Evolutionary conservation across 2,888 invertebrate genomes (phyloP).

Genomic region (Stegophylla sp.): DNA sequence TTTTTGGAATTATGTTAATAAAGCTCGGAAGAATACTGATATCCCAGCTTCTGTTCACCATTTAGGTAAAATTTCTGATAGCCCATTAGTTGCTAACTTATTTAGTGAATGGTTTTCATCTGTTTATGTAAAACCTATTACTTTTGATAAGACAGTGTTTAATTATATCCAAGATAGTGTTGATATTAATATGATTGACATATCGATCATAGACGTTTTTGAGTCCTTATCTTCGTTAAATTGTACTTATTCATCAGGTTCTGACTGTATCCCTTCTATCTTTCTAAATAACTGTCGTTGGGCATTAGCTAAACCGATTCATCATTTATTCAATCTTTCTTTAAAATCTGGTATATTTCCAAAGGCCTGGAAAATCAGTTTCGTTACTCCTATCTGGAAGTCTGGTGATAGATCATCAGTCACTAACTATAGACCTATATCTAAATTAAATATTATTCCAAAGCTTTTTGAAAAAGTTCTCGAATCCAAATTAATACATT

Average conservation of each 20-base stretch:
- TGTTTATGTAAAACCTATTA: slow-evolving; percentile 1
- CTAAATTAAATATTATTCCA: too few species aligned
- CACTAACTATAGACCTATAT: too few species aligned
- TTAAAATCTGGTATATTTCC: too few species aligned
- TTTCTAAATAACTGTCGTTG: neutral
- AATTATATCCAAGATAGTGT: slow-evolving; percentile 3
- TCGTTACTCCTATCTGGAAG: too few species aligned
- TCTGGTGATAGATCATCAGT: too few species aligned
- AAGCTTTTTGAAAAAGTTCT: too few species aligned
- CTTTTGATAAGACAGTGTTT: neutral
- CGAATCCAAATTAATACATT: too few species aligned
- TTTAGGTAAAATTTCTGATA: neutral
- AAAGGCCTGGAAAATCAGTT: too few species aligned
- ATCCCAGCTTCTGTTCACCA: neutral
- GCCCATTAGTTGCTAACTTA: neutral
- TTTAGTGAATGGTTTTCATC: too few species aligned
- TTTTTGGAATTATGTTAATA: slow-evolving; percentile 1
- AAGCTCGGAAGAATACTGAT: neutral
- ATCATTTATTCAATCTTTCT: too few species aligned
- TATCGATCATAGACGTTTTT: neutral
- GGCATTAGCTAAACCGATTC: slow-evolving; percentile 3
- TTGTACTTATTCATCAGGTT: neutral
- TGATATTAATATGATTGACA: neutral
- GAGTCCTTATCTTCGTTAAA: neutral
- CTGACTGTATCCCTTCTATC: neutral